These are phyloP conservation scores for Lepus oiostolus DNA, from an alignment of 2,797 vertebrate species.

Conservation along the genomic window DNA sequence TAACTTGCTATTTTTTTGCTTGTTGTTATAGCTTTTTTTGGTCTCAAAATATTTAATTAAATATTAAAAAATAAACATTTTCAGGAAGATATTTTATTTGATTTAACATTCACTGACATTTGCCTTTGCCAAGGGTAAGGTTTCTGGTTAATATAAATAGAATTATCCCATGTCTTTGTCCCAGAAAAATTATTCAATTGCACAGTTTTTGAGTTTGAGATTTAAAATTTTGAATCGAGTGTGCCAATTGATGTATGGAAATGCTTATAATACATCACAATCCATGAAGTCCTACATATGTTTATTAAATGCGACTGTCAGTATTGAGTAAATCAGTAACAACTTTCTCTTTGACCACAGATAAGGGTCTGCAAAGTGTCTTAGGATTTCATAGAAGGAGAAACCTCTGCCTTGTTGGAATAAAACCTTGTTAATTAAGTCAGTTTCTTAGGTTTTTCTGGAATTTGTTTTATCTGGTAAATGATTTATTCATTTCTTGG, in stretches of 20 bases:
- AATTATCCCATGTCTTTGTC: constrained; percentile 6
- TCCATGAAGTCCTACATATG: not conserved
- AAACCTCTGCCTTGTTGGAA: not conserved
- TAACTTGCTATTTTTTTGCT: not conserved
- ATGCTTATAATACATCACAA: not conserved
- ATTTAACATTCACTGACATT: constrained; percentile 56
- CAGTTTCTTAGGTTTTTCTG: not conserved
- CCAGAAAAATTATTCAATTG: not conserved
- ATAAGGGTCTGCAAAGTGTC: not conserved
- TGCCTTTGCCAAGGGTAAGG: not conserved
- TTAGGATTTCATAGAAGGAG: not conserved
- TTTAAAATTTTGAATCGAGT: constrained; percentile 43
- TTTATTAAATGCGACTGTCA: constrained; percentile 41
- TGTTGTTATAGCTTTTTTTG: not conserved
- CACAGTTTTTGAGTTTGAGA: constrained; percentile 11
- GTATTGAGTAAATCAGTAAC: constrained; percentile 27
- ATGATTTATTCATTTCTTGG: not conserved
- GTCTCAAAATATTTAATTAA: constrained; percentile 54
- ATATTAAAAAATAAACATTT: constrained; percentile 38
- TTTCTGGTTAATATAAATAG: constrained; percentile 37
- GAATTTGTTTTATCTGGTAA: constrained; percentile 20
- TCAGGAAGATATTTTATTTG: not conserved
- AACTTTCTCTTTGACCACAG: not conserved
- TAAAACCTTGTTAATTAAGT: not conserved
- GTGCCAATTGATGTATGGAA: not conserved